Evolutionary conservation across 2,797 vertebrate species (phyloP).

Genomic region (Periparus ater): DNA sequence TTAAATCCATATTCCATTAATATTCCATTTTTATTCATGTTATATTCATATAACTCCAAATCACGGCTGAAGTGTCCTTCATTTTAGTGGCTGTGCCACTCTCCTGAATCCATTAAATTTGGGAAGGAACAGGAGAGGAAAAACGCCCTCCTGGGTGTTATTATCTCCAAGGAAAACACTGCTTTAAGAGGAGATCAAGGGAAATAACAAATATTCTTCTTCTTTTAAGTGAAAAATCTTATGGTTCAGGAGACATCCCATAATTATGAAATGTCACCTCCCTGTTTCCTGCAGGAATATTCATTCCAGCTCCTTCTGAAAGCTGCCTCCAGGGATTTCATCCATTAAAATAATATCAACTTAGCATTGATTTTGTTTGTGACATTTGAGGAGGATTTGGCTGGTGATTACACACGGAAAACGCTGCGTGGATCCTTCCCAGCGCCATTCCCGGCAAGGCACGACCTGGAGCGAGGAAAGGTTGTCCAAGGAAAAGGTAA

Average conservation of each 20-base stretch:
- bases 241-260: neutral
- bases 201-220: neutral
- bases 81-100: neutral
- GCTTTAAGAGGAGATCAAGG: neutral
- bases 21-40: conserved; percentile 22
- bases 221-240: neutral
- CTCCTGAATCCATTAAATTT: neutral
- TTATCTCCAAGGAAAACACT: neutral
- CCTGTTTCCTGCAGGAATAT: neutral
- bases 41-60: neutral
- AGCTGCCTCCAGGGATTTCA: neutral
- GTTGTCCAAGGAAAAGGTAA: conserved; percentile 16
- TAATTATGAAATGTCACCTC: conserved; percentile 17
- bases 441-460: rapidly evolving
- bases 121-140: neutral
- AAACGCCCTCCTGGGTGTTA: neutral
- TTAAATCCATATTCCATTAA: conserved; percentile 13
- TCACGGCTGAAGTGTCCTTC: neutral
- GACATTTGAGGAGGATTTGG: neutral
- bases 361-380: neutral
- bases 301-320: neutral
- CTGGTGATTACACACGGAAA: neutral
- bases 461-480: neutral
- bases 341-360: neutral
- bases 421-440: neutral